Conservation (phyloP, 2,113 vertebrate species). For the Gallinago jamesoni region DNA sequence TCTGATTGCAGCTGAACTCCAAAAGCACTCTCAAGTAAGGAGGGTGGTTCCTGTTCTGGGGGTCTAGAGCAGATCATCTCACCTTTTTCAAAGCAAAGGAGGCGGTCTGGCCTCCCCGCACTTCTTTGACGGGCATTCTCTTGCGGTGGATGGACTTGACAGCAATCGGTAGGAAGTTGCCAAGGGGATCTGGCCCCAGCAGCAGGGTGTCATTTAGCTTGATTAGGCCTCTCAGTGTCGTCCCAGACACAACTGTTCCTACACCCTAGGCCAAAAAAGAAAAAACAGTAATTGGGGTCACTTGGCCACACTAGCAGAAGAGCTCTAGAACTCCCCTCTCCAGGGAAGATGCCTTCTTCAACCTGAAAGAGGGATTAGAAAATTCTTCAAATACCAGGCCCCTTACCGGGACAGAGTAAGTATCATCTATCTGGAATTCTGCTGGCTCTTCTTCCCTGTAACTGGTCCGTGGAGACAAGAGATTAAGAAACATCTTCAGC, state of each 20-base stretch:
- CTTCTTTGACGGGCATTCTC: conserved; percentile 97
- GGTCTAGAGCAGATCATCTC: not conserved
- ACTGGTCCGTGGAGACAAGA: conserved; percentile 94
- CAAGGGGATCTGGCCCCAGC: conserved; percentile 93
- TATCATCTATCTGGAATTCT: conserved; percentile 98
- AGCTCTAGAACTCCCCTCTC: not conserved
- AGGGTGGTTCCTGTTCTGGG: not conserved
- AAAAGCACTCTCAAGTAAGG: not conserved
- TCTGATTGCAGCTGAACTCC: not conserved
- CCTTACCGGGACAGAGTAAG: conserved; percentile 97
- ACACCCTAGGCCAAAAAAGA: conserved; percentile 82
- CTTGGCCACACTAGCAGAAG: not conserved
- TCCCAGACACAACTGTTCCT: conserved; percentile 96
- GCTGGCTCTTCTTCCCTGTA: conserved; percentile 96
- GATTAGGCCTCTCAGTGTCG: conserved; percentile 93
- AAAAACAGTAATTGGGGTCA: not conserved
- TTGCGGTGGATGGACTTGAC: conserved; percentile 98
- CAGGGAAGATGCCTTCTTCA: not conserved
- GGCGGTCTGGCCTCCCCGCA: conserved; percentile 94
- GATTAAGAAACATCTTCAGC: conserved; percentile 98
- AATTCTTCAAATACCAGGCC: not conserved
- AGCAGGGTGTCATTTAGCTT: conserved; percentile 94
- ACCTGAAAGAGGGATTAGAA: not conserved
- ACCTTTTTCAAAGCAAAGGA: conserved; percentile 99
- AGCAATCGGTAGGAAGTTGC: conserved; percentile 92